Evolutionary conservation across 2,888 invertebrate species (phyloP).

Genomic region (Formica aserva): DNA sequence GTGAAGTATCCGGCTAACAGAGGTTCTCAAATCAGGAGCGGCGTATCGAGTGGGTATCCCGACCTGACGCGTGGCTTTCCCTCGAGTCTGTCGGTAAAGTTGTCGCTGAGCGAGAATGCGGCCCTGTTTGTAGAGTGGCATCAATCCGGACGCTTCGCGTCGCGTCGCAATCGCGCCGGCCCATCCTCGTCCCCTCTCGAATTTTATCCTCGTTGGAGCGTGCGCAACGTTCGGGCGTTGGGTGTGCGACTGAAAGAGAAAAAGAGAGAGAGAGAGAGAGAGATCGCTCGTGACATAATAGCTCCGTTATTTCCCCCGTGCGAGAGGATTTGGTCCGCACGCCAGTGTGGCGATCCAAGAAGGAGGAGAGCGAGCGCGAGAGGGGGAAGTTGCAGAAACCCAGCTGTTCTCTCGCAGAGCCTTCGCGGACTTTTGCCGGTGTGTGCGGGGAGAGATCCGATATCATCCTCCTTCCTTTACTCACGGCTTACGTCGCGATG

Average conservation of each 20-base stretch:
- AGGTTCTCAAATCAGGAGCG: constrained; percentile 81
- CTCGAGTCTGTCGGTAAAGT: background rate
- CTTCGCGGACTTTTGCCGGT: constrained; percentile 27
- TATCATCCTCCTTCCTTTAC: constrained; percentile 1
- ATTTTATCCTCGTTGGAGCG: constrained; percentile 8
- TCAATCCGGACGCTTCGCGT: constrained; percentile 40
- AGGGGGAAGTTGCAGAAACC: constrained; percentile 52
- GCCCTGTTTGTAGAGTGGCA: constrained; percentile 11
- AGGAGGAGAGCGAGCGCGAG: background rate
- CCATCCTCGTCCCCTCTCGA: background rate
- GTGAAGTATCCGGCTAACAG: constrained; percentile 71
- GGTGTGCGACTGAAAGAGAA: constrained; percentile 54
- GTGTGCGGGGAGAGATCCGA: constrained; percentile 1
- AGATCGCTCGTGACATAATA: constrained; percentile 71
- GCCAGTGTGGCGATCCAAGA: background rate
- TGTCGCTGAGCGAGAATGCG: background rate
- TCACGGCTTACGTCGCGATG: background rate
- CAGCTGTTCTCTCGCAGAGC: constrained; percentile 60
- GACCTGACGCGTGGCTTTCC: background rate
- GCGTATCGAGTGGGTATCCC: constrained; percentile 70
- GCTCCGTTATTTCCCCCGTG: constrained; percentile 66
- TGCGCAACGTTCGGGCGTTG: constrained; percentile 37
- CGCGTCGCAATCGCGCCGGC: constrained; percentile 42
- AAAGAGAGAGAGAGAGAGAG: constrained; percentile 46
- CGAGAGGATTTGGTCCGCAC: constrained; percentile 57